These are phyloP conservation scores for Tridacna crocea DNA, from an alignment of 2,888 invertebrate species.

Conservation along the genomic window DNA sequence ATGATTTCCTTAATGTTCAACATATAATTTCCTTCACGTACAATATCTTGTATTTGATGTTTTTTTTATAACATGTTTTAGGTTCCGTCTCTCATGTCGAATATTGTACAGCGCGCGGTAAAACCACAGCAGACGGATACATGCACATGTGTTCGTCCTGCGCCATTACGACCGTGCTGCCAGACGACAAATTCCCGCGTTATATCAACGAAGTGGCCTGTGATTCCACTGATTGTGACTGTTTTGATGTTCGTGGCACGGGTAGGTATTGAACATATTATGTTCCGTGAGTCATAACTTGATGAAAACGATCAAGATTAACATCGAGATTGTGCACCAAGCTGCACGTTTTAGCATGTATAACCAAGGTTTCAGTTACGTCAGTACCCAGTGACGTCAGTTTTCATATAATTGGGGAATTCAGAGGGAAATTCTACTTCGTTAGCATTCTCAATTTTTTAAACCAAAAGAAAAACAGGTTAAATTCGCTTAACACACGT, in stretches of 20 bases:
- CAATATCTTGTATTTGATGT: not conserved
- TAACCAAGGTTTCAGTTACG: too few relatives aligned
- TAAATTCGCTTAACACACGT: too few relatives aligned
- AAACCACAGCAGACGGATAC: slow-evolving; percentile 51
- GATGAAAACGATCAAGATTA: too few relatives aligned
- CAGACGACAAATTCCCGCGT: slow-evolving; percentile 65
- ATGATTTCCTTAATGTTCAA: too few relatives aligned
- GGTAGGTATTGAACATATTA: slow-evolving; percentile 16
- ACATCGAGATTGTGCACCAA: too few relatives aligned
- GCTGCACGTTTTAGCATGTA: too few relatives aligned
- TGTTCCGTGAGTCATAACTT: too few relatives aligned
- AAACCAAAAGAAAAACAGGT: too few relatives aligned
- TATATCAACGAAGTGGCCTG: slow-evolving; percentile 70
- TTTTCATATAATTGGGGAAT: too few relatives aligned
- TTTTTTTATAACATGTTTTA: slow-evolving; percentile 10
- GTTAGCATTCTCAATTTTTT: too few relatives aligned
- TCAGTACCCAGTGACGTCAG: too few relatives aligned
- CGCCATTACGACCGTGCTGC: slow-evolving; percentile 66
- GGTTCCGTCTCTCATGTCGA: slow-evolving; percentile 44
- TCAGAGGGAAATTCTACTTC: too few relatives aligned
- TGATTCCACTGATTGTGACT: slow-evolving; percentile 57
- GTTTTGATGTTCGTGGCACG: slow-evolving; percentile 51
- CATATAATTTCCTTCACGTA: not conserved
- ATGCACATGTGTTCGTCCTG: slow-evolving; percentile 71
- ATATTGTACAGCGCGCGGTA: slow-evolving; percentile 59